Evolutionary conservation across 2,888 invertebrate genomes (phyloP), one percentile per base, ranked within the genome.

Genomic region (Idaea dimidiata): DNA sequence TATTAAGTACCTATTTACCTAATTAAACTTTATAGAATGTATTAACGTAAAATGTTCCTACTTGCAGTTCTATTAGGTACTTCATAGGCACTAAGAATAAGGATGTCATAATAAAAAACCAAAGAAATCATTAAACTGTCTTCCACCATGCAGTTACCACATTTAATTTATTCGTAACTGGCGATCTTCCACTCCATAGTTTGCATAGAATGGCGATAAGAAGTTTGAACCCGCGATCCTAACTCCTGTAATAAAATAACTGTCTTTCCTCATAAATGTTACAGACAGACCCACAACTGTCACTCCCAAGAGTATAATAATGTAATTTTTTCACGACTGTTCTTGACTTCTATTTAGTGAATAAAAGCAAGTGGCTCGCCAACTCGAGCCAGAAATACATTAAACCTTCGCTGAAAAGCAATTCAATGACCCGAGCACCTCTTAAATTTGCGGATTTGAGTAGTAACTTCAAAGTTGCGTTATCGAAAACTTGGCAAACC

Each of bases 111-210:
- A 43, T 43, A 43, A 43, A 43, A 43, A 43, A 8, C 8, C 43
- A 8, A 43, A 3, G 24, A 24, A 24, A 24, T 24, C 43, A 43
- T 14, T 43, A 43, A 14, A 43, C 8, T 43, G 43, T 43, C 43
- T 43, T 43, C 43, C 43, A 43, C 43, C 43, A 43, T 43, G 43
- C 43, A 43, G 43, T 43, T 43, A 43, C 43, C 43, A 43, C 43
- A 14, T 43, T 43, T 43, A 43, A 43, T 43, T 43, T 43, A 43
- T 43, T 43, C 43, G 43, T 10, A 10, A 43, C 43, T 43, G 43
- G 43, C 43, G 43, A 43, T 43, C 43, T 43, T 43, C 43, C 43
- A 43, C 43, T 43, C 43, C 43, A 43, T 43, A 43, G 43, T 43
- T 43, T 43, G 43, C 43, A 43, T 43, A 43, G 8, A 43, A 43